A percentile compares a stretch with the other conserved stretches of the same genome.
Evolutionary conservation across 1,140 invertebrate genomes (phyloP).

Genomic region (Drosophila sp.): DNA sequence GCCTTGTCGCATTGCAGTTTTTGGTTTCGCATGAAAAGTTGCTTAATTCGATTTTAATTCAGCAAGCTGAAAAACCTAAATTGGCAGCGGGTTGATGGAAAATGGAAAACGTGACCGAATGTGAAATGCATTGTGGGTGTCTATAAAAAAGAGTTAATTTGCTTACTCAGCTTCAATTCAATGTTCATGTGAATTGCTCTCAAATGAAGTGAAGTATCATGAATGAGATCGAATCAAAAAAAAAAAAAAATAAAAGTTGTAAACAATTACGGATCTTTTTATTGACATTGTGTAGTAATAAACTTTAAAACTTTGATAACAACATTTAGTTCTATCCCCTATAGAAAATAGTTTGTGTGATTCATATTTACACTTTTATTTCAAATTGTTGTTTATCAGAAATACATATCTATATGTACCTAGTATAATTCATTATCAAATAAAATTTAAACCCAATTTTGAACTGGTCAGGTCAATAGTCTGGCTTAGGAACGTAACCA

Average conservation of each 20-base stretch:
- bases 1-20: constrained; percentile 37
- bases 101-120: constrained; percentile 13
- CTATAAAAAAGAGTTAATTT: constrained; percentile 35
- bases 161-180: constrained; percentile 49
- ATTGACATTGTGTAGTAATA: too few species aligned
- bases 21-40: constrained; percentile 42
- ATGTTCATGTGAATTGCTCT: constrained; percentile 21
- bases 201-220: background rate
- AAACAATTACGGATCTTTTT: too few species aligned
- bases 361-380: too few species aligned
- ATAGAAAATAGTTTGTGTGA: too few species aligned
- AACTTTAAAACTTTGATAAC: too few species aligned
- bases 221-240: background rate
- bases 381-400: background rate
- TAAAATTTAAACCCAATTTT: background rate
- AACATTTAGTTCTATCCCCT: too few species aligned
- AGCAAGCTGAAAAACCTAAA: constrained; percentile 23
- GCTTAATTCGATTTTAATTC: constrained; percentile 75
- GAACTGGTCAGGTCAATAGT: background rate
- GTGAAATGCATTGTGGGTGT: constrained; percentile 26
- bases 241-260: background rate
- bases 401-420: background rate
- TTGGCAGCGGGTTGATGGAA: constrained; percentile 29
- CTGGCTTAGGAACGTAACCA: background rate
- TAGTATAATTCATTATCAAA: background rate